Evolutionary conservation across 2,113 vertebrate species (phyloP).

Genomic region (Aplodontia rufa): DNA sequence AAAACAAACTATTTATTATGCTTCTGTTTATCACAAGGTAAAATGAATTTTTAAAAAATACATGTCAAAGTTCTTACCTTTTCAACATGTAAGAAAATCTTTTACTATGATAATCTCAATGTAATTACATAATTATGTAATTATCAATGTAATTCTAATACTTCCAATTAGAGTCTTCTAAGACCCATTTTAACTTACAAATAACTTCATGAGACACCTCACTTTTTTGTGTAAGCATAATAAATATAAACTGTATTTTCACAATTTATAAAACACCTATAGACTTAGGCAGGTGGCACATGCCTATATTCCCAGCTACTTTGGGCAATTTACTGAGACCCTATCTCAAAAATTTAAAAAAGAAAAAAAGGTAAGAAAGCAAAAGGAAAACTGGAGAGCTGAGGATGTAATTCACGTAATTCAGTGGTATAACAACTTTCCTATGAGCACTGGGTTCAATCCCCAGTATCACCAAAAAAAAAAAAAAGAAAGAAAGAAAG

Average conservation of each 20-base stretch:
- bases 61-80: not conserved
- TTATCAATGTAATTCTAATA: not conserved
- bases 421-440: too few relatives aligned
- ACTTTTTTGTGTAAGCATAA: conserved; percentile 12
- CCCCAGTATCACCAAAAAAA: too few relatives aligned
- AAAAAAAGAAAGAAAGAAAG: not conserved
- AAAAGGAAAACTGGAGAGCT: too few relatives aligned
- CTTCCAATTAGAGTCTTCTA: not conserved
- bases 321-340: too few relatives aligned
- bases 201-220: not conserved
- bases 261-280: conserved; percentile 18
- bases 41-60: conserved; percentile 1
- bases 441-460: too few relatives aligned
- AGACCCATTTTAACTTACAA: not conserved
- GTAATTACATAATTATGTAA: not conserved
- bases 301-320: not conserved
- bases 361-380: too few relatives aligned
- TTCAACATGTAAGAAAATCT: conserved; percentile 1
- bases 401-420: too few relatives aligned
- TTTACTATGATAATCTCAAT: conserved; percentile 19
- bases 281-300: not conserved
- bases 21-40: conserved; percentile 18
- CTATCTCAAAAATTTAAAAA: too few relatives aligned
- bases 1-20: conserved; percentile 57
- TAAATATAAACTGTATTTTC: conserved; percentile 28